A percentile compares a stretch with the other conserved stretches of the same genome.
Conservation (phyloP, 2,797 vertebrate species). For the Gobio occitaniae region DNA sequence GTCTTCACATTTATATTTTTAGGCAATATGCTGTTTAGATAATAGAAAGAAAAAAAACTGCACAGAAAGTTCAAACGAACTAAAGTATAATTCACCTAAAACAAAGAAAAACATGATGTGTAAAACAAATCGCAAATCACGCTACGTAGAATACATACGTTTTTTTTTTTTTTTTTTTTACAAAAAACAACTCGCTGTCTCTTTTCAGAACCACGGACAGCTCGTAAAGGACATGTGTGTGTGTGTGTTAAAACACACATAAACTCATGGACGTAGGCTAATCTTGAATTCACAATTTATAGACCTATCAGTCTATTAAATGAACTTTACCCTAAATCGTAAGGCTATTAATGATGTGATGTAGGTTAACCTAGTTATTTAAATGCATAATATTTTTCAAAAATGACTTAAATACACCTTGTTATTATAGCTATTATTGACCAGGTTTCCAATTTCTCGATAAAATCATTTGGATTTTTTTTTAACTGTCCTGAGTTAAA, state of each 20-base stretch:
- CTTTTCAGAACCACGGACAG: constrained; percentile 42
- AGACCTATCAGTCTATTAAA: neutral
- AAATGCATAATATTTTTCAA: neutral
- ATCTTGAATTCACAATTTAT: neutral
- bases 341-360: neutral
- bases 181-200: constrained; percentile 21
- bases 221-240: neutral
- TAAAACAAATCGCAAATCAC: neutral
- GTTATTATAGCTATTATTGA: neutral
- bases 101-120: neutral
- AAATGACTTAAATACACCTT: neutral
- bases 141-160: too few species aligned
- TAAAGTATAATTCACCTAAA: neutral
- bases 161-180: neutral
- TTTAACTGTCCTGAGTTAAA: too few species aligned
- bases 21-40: neutral
- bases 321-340: neutral
- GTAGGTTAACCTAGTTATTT: neutral
- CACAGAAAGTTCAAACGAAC: neutral
- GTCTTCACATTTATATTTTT: neutral
- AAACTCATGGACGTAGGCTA: neutral
- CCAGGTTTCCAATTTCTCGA: neutral
- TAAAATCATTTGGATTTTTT: too few species aligned
- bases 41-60: neutral
- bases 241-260: neutral